Conservation (phyloP, 2,888 invertebrate genomes). For the Lithophane semibrunnea region DNA sequence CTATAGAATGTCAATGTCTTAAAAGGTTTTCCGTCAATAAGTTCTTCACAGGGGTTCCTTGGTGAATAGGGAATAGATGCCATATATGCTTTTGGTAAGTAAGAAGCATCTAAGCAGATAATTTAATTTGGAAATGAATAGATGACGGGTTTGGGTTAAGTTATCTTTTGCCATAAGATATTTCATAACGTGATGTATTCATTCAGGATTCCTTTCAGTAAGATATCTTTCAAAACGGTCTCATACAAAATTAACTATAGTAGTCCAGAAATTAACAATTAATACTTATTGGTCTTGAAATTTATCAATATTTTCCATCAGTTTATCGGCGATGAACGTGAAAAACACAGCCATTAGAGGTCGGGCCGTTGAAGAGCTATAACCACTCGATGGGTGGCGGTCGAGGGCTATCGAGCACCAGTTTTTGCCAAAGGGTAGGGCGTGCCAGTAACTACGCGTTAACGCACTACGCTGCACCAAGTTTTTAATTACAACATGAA, state of each 20-base stretch:
- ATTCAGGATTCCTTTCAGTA: conserved; percentile 22
- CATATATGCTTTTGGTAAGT: conserved; percentile 46
- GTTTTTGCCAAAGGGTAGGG: conserved; percentile 56
- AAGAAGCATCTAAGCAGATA: conserved; percentile 44
- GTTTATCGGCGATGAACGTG: conserved; percentile 35
- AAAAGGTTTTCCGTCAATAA: conserved; percentile 59
- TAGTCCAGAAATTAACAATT: background rate
- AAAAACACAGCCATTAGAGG: conserved; percentile 56
- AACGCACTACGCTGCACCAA: conserved; percentile 41
- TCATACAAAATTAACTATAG: background rate
- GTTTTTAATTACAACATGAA: conserved; percentile 38
- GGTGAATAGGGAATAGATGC: conserved; percentile 37
- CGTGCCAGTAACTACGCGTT: conserved; percentile 29
- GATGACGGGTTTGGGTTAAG: conserved; percentile 21
- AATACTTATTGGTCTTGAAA: background rate
- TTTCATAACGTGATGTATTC: conserved; percentile 25
- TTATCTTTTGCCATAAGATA: conserved; percentile 23
- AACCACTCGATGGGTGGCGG: conserved; percentile 57
- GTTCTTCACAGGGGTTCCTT: conserved; percentile 26
- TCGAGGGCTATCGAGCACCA: conserved; percentile 58
- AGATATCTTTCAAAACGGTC: background rate
- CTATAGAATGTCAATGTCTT: conserved; percentile 64
- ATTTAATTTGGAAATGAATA: conserved; percentile 50
- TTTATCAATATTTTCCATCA: conserved; percentile 52
- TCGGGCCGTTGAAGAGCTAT: conserved; percentile 46